A percentile compares a stretch with the other conserved stretches of the same genome.
phyloP scores from a whole-genome alignment of 2,797 vertebrate genomes.

The Halcyon badia region DNA sequence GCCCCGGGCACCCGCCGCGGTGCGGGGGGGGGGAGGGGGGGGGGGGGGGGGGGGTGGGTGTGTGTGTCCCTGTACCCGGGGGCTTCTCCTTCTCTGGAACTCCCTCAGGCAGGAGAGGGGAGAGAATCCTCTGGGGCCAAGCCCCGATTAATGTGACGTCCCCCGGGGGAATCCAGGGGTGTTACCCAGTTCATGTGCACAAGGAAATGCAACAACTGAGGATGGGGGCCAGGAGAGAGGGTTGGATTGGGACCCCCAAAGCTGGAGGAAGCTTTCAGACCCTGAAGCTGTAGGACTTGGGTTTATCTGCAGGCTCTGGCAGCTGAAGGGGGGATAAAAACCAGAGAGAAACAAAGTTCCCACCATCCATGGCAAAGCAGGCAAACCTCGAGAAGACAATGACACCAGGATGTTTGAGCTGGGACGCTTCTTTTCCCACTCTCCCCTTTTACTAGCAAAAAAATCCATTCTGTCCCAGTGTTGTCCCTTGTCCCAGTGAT shows the following conservation, averaged over 20 bases:
- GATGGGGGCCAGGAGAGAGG: background rate
- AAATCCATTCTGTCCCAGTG: background rate
- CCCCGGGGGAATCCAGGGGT: fast-evolving
- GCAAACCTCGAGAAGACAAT: background rate
- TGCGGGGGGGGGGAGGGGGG: background rate
- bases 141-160: fast-evolving
- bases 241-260: background rate
- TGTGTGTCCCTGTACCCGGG: background rate
- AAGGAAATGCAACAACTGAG: fast-evolving
- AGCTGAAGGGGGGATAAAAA: background rate
- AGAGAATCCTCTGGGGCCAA: background rate
- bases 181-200: background rate
- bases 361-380: background rate
- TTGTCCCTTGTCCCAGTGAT: background rate
- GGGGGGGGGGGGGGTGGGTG: background rate
- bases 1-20: too few relatives aligned
- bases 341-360: background rate
- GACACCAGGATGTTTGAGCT: fast-evolving
- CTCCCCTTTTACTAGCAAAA: background rate
- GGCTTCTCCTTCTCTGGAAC: background rate
- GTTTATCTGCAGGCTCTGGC: background rate
- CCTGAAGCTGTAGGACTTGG: background rate
- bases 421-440: background rate
- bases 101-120: fast-evolving
- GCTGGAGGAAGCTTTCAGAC: background rate